These are phyloP conservation scores for Coracias cyanogaster DNA, from an alignment of 2,797 vertebrate genomes.

Conservation along the genomic window DNA sequence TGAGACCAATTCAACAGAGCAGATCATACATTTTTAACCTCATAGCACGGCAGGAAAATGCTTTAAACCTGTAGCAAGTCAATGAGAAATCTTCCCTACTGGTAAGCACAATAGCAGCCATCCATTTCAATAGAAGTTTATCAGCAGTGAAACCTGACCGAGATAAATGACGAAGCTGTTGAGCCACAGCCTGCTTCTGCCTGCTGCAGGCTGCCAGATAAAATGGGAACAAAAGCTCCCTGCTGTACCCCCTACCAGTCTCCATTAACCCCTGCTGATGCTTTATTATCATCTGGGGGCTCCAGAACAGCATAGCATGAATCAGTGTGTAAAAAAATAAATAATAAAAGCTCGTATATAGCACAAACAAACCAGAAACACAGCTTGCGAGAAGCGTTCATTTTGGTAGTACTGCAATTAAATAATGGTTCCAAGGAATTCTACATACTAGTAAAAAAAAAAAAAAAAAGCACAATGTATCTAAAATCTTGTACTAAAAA, in stretches of 20 bases:
- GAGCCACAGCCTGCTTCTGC: conserved; percentile 74
- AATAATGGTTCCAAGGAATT: not conserved
- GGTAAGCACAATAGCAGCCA: conserved; percentile 68
- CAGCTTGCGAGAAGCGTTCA: not conserved
- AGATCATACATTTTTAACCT: conserved; percentile 73
- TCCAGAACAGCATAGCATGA: conserved; percentile 41
- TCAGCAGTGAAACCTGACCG: conserved; percentile 72
- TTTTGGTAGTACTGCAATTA: not conserved
- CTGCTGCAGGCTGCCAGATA: conserved; percentile 77
- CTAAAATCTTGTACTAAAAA: not conserved
- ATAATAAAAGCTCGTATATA: conserved; percentile 2
- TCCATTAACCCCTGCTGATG: conserved; percentile 74
- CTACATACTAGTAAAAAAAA: not conserved
- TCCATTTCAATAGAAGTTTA: conserved; percentile 71
- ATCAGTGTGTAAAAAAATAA: conserved; percentile 39
- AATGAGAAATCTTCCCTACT: conserved; percentile 56
- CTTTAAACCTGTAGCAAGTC: conserved; percentile 70
- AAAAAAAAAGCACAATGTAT: not conserved
- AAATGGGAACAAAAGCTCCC: conserved; percentile 77
- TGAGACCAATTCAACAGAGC: conserved; percentile 53
- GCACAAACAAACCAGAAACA: conserved; percentile 34
- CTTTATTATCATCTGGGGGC: conserved; percentile 70
- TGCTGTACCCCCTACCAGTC: conserved; percentile 62
- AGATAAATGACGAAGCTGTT: conserved; percentile 76
- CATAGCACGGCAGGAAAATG: conserved; percentile 57